Base-by-base conservation (phyloP, 2,797 vertebrate species). In the Threskiornis aethiopicus region DNA sequence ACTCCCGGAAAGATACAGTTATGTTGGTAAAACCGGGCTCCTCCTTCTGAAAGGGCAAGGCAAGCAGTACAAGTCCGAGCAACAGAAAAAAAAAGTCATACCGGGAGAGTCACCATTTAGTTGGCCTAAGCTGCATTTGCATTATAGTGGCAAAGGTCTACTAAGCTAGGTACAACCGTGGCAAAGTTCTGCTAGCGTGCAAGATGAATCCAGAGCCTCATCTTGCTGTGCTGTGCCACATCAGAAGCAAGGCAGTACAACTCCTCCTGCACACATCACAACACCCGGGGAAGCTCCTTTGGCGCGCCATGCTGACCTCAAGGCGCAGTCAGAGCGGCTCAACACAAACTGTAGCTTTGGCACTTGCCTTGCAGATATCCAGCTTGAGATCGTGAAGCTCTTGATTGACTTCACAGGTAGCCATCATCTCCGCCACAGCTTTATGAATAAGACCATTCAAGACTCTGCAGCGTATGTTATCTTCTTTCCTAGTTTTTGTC, bases 381-480 rank as follows among this genome's bases (percentile, higher is more conserved):
- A 98, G 94, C 13, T 90, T 96, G 67, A 98, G 96, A 84, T 98
- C 95, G 25, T 66, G 98, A 77, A 98, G 52, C 37, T 98, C 98
- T n/a, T 98, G 96, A 92, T 96, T 98, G 84, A 99, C 88, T 97
- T 99, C 98, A 17, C 96, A 96, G 29, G 98, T 98, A 59, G 62
- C 83, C 35, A 98, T 87, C 84, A 99, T 84, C 8, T 98, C 98
- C 1, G 73, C 47, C 83, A 99, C 49, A 11, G 98, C 98, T 96
- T 98, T 98, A 89, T 98, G 97, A 39, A 99, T 97, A 33, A 99
- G 95, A 12, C 90, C 71, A 5, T 98, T 98, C 55, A 99, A 84
- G 41, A 97, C 82, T 72, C 94, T 96, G 47, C 97, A 95, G 33
- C 98, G 98, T 13, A 97, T 47, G 7, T 93, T 98, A 58, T 98